Evolutionary conservation across 2,888 invertebrate genomes (phyloP), one percentile per base, ranked within the genome.

Genomic region (Andrena hattorfiana): DNA sequence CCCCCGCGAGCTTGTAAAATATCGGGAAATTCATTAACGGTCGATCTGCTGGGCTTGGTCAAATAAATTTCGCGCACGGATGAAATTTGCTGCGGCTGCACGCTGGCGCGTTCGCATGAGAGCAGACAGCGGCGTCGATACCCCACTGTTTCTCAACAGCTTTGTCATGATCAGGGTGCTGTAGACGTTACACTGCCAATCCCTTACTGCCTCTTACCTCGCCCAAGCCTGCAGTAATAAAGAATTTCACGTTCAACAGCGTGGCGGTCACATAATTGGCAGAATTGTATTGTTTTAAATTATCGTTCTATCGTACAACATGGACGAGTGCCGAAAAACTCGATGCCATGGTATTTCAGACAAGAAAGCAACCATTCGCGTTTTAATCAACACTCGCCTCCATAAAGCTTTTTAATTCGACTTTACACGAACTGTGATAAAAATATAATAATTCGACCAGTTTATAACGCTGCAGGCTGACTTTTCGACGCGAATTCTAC

Each of bases 1-100:
- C 66, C 69, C 83, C 86, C 68, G 71, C 54, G 71, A 77, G 28
- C 62, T 63, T 70, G 76, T 78, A 83, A 88, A 88, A 86, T 88
- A 88, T 88, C 75, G 85, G 80, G 70, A 88, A 88, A 88, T 88
- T 88, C 88, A 87, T 88, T 85, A 87, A 86, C 77, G 86, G 86
- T 72, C 82, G 81, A 83, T 87, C 78, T 68, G 79, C 77, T 69
- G 76, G 62, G 60, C 69, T 28, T 49, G 81, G 59, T 60, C 78
- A 69, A 84, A 87, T 87, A 87, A 87, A 87, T 85, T 81, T 84
- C 63, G n/a, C n/a, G 30, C 16, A 23, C n/a, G 59, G 59, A 71
- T 60, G 72, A 81, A 81, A 86, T 84, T 84, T 86, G 84, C 77
- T 68, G 71, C 63, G 70, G 23, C 67, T 26, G 48, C 59, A 13